These are phyloP conservation scores for Myanophis thanlyinensis DNA, from an alignment of 2,113 vertebrate genomes.

Conservation along the genomic window DNA sequence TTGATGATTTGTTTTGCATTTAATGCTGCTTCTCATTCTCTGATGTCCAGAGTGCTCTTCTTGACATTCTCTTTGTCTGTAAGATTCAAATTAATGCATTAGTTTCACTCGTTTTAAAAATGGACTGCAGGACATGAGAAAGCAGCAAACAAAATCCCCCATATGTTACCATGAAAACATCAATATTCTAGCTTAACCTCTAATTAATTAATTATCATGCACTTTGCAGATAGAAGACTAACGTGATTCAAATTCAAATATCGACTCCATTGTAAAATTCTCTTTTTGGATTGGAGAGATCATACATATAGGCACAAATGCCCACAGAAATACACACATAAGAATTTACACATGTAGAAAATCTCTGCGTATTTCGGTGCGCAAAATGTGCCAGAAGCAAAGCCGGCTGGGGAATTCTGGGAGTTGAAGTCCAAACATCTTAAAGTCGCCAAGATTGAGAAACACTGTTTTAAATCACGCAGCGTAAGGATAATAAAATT, in stretches of 20 bases:
- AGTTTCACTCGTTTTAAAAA: not conserved
- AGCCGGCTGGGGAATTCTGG: no score
- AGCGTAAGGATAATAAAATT: no score
- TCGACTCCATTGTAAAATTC: not conserved
- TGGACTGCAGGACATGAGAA: not conserved
- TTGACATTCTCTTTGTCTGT: not conserved
- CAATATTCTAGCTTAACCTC: not conserved
- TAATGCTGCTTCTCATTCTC: not conserved
- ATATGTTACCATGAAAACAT: not conserved
- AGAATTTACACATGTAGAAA: no score
- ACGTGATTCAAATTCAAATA: not conserved
- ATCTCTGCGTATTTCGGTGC: no score
- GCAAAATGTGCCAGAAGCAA: no score
- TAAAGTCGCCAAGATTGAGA: no score
- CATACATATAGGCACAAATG: not conserved
- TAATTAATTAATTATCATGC: not conserved
- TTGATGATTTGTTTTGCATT: not conserved
- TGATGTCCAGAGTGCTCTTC: not conserved
- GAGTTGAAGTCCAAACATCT: no score
- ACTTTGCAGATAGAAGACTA: not conserved
- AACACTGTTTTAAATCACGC: no score
- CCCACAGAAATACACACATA: not conserved
- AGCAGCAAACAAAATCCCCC: not conserved
- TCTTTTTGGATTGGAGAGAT: not conserved
- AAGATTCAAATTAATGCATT: not conserved